Conservation (phyloP, 2,888 invertebrate species). For the Chloroclystis v-ata region DNA sequence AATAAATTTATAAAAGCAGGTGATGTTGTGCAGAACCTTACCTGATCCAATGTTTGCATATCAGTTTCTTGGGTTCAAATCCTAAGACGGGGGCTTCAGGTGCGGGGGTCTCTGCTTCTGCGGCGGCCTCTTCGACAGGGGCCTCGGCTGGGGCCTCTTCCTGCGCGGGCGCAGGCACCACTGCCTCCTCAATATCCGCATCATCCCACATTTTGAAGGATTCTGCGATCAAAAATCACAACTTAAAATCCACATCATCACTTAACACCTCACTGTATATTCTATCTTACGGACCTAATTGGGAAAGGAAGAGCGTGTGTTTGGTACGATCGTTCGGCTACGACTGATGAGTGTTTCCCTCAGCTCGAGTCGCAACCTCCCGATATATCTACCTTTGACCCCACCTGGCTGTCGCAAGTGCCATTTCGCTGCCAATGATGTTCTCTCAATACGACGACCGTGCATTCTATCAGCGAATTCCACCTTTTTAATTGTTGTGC, state of each 20-base stretch:
- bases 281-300: conserved; percentile 48
- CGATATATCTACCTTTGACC: conserved; percentile 72
- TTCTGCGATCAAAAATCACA: conserved; percentile 61
- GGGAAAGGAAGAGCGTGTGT: conserved; percentile 66
- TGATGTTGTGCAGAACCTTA: no score
- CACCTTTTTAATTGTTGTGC: conserved; percentile 56
- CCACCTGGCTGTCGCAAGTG: conserved; percentile 70
- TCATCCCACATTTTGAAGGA: conserved; percentile 76
- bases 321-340: conserved; percentile 66
- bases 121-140: conserved; percentile 38
- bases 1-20: no score
- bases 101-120: conserved; percentile 63
- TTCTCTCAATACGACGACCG: conserved; percentile 71
- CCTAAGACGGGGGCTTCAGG: conserved; percentile 62
- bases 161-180: conserved; percentile 43
- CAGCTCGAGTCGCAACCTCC: conserved; percentile 59
- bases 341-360: conserved; percentile 59
- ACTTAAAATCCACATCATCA: neutral
- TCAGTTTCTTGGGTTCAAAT: conserved; percentile 81
- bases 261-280: no score
- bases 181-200: conserved; percentile 71
- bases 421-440: conserved; percentile 65
- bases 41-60: conserved; percentile 91
- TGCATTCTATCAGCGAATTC: conserved; percentile 62
- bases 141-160: conserved; percentile 38